Base-by-base conservation (phyloP, 2,797 vertebrate genomes). In the Peromyscus melanophrys region DNA sequence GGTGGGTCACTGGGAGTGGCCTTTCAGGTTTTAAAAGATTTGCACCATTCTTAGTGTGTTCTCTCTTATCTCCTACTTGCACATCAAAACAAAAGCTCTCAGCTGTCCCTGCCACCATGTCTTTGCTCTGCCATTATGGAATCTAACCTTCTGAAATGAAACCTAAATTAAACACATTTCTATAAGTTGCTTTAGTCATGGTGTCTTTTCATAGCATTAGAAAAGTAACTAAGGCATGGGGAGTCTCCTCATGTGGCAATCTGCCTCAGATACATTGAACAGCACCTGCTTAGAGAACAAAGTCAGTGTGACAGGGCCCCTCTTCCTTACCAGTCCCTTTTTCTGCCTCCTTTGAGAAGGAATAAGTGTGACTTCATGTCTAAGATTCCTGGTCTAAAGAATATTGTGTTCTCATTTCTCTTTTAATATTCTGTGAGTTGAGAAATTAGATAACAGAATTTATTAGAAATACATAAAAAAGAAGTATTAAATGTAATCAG, bases 381-480 rank as follows among this genome's bases (percentile, higher is more conserved):
- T 40, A 69, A 80, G 13, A 2, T 89, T 82, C 57, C 52, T 12
- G 29, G 40, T 61, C 63, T 75, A 52, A 82, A 89, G n/a, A 61
- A 29, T 34, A 16, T 25, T 6, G 0, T 2, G 0, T 63, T 95
- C 63, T 92, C 43, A 84, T 46, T 52, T 84, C 59, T 29, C 61
- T 82, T 85, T 84, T 49, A 85, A 88, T 92, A 25, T 81, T 29
- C 19, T 40, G 2, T 76, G 46, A 94, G 46, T 40, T 84, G 43
- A 96, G 43, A 90, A 90, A 81, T 19, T 65, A 81, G 31, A 86
- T 65, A 43, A 34, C 6, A 16, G 34, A 16, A n/a, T 96, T 88
- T 85, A 67, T 80, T 55, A 90, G 69, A 93, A 85, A 82, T 69
- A 43, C 10, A 65, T 16, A 55, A 7, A n/a, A 77, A 9, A 81